Conservation (phyloP, 2,113 vertebrate genomes). For the Sturnira hondurensis region DNA sequence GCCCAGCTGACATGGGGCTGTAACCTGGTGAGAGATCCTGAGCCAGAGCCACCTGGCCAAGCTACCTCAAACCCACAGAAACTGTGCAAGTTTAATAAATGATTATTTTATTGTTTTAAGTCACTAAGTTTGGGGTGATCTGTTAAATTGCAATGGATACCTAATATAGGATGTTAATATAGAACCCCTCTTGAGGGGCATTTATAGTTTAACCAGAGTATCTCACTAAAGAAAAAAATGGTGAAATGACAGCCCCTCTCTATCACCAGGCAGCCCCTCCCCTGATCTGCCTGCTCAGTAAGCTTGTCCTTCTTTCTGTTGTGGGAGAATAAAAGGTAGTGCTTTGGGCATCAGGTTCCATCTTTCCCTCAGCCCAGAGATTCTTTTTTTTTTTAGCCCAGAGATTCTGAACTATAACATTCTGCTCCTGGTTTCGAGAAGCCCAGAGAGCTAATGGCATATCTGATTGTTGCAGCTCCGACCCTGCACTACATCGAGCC, state of each 20-base stretch:
- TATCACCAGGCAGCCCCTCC: no score
- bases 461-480: not conserved
- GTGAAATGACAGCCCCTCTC: not conserved
- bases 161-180: not conserved
- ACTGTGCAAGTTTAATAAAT: not conserved
- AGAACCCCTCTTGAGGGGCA: not conserved
- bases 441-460: not conserved
- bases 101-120: not conserved
- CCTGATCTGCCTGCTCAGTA: not conserved
- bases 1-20: not conserved
- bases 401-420: not conserved
- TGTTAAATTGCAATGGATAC: not conserved
- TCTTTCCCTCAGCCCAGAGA: not conserved
- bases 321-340: not conserved
- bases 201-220: slow-evolving; percentile 35
- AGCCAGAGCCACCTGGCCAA: not conserved
- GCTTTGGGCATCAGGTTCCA: not conserved
- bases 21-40: not conserved
- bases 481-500: not conserved
- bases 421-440: not conserved
- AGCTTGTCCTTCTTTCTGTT: not conserved
- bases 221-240: not conserved
- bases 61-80: not conserved
- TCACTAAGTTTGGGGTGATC: not conserved
- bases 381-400: not conserved